Evolutionary conservation across 2,113 vertebrate genomes (phyloP), one percentile per base, ranked within the genome.

Genomic region (Thunnus maccoyii): DNA sequence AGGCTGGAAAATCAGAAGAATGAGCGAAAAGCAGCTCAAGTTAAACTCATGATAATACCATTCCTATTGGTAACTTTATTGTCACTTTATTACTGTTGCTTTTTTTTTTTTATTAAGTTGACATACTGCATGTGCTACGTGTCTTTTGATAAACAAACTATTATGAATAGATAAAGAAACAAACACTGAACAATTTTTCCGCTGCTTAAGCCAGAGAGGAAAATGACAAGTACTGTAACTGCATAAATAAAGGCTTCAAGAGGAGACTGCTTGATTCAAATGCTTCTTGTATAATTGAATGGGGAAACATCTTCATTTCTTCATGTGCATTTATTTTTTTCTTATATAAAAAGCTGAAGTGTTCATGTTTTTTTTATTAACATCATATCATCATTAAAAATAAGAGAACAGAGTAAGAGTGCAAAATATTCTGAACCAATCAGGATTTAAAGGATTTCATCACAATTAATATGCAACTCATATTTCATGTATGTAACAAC

Each of bases 401-500:
- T 22, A 22, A 22, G 22, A 77, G 61, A 32, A 32, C 3, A 32
- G 30, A 75, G 9, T 63, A 64, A 58, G 7, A 22, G 48, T 10
- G 27, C 48, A 22, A 57, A 68, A 73, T 62, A 44, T 22, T 30
- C 14, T 51, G 64, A 67, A n/a, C 47, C 27, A 55, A 44, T 78
- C 69, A 73, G 41, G 16, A 47, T 5, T 77, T 16, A 41, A 62
- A 62, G 4, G 11, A 60, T 17, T 47, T 47, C 7, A 20, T 41
- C 8, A 5, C 17, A 61, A 50, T 68, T 41, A 30, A 27, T 41
- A 73, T 62, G 25, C 55, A 77, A 18, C 17, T 2, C 46, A 50
- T 18, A 55, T 56, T 83, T 72, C 41, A 56, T 79, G 52, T 57
- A 65, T 61, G 55, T 47, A 61, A 61, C 69, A 73, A 44, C 78